Conservation (phyloP, 2,888 invertebrate species). For the Oligia strigilis region DNA sequence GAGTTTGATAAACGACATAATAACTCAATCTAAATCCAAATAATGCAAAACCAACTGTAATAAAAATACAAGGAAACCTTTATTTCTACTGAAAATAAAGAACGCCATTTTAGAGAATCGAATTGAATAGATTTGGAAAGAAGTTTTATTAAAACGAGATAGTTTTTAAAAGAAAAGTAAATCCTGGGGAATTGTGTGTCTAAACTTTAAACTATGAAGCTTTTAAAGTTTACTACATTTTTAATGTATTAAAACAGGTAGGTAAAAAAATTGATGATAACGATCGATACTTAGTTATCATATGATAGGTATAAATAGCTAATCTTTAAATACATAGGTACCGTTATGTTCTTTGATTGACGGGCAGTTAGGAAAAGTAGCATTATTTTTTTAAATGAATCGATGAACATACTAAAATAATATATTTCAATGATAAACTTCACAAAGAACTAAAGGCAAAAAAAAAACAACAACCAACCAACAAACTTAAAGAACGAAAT, state of each 20-base stretch:
- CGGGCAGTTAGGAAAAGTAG: no score
- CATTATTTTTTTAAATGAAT: neutral
- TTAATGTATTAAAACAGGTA: no score
- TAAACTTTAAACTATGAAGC: conserved; percentile 2
- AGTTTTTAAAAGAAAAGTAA: conserved; percentile 16
- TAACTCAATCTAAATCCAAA: neutral
- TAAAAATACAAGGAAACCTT: conserved; percentile 12
- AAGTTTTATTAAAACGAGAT: conserved; percentile 26
- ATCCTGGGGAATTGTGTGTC: conserved; percentile 8
- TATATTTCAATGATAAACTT: neutral
- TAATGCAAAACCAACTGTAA: neutral
- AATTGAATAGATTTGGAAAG: conserved; percentile 27
- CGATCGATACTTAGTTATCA: no score
- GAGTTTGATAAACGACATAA: neutral
- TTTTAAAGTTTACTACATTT: neutral
- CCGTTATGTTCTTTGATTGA: no score
- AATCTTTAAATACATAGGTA: no score
- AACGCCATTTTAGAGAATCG: conserved; percentile 10
- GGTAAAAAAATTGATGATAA: no score
- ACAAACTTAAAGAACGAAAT: neutral
- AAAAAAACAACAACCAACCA: no score
- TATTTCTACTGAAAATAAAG: conserved; percentile 12
- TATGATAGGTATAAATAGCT: no score
- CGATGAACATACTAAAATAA: neutral
- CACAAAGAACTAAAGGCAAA: no score